Conservation (phyloP, 2,888 invertebrate genomes). For the Zootermopsis nevadensis region DNA sequence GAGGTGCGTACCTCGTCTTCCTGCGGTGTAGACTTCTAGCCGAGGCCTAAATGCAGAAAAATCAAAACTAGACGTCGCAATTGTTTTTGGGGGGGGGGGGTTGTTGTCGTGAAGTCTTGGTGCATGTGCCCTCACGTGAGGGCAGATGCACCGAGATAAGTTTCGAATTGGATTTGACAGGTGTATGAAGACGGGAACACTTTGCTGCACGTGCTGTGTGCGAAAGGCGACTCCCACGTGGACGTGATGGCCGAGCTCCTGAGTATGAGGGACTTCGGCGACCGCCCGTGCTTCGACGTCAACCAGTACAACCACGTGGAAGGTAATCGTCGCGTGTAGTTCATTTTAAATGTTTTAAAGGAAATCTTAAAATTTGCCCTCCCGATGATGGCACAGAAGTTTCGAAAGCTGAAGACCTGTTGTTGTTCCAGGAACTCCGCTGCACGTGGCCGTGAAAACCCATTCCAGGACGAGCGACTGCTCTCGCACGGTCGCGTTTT, state of each 20-base stretch:
- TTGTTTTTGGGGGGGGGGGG: too few species aligned
- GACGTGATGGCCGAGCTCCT: not conserved
- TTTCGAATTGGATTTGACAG: not conserved
- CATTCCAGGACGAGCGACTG: not conserved
- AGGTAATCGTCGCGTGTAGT: slow-evolving; percentile 2
- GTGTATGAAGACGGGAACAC: slow-evolving; percentile 15
- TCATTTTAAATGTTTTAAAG: too few species aligned
- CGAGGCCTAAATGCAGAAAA: too few species aligned
- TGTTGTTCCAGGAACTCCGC: not conserved
- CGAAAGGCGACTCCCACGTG: not conserved
- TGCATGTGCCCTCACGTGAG: too few species aligned
- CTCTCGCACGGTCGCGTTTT: not conserved
- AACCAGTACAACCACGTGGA: slow-evolving; percentile 5
- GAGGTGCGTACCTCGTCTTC: slow-evolving; percentile 38
- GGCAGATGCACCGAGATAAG: too few species aligned
- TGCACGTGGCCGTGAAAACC: not conserved
- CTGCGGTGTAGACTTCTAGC: too few species aligned
- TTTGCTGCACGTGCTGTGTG: not conserved
- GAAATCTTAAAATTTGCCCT: too few species aligned
- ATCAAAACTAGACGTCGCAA: too few species aligned
- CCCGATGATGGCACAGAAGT: too few species aligned
- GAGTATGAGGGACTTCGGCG: not conserved
- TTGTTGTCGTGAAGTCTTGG: too few species aligned
- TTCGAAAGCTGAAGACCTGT: too few species aligned
- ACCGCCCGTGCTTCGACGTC: not conserved